Percentiles rank a stretch among this genome's conserved stretches.
Evolutionary conservation across 1,140 invertebrate genomes (phyloP).

Genomic region (Teleopsis dalmanni): DNA sequence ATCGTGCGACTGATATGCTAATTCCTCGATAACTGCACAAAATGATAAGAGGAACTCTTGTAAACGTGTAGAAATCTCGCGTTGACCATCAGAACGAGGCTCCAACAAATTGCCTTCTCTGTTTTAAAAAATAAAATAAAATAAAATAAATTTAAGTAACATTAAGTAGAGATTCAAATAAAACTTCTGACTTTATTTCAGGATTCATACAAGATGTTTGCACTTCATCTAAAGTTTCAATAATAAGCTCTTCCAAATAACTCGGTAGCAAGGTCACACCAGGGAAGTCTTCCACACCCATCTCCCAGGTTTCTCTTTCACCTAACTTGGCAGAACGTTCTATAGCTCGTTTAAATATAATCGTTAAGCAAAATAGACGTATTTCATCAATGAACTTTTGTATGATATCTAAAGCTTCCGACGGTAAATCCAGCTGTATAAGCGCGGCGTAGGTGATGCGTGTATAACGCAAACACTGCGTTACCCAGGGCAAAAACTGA

Average conservation of each 20-base stretch:
- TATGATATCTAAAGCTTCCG: conserved; percentile 71
- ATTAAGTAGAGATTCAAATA: neutral
- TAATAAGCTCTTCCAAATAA: conserved; percentile 72
- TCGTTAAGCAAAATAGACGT: conserved; percentile 76
- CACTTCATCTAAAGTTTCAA: conserved; percentile 75
- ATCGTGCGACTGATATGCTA: conserved; percentile 58
- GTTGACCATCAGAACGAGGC: conserved; percentile 51
- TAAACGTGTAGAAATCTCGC: conserved; percentile 59
- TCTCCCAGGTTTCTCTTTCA: conserved; percentile 79
- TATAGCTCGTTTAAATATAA: conserved; percentile 74
- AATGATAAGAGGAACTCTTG: conserved; percentile 65
- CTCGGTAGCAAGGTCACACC: conserved; percentile 60
- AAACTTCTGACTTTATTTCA: conserved; percentile 50
- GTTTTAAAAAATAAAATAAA: neutral
- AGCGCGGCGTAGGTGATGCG: conserved; percentile 60
- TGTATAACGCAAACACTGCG: conserved; percentile 68
- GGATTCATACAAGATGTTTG: conserved; percentile 74
- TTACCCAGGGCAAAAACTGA: conserved; percentile 63
- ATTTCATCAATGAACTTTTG: conserved; percentile 81
- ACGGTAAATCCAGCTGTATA: conserved; percentile 69
- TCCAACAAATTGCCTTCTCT: conserved; percentile 59
- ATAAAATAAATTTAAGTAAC: neutral
- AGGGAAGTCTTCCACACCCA: conserved; percentile 63
- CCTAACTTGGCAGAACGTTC: conserved; percentile 71
- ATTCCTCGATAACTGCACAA: conserved; percentile 54